These are phyloP conservation scores for Biston stratarius DNA, from an alignment of 2,888 invertebrate species.

Conservation along the genomic window DNA sequence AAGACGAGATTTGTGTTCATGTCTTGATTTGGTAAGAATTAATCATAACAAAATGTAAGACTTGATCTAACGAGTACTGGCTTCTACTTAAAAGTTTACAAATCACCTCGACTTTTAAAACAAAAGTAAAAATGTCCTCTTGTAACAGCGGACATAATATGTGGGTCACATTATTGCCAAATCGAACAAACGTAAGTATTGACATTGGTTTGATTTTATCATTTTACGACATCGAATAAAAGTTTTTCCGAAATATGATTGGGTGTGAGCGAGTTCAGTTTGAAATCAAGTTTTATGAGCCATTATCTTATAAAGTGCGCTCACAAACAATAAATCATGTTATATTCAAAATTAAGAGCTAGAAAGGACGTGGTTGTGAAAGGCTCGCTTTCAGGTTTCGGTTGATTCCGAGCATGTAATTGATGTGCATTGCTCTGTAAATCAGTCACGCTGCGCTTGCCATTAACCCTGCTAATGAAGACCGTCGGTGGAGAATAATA, in stretches of 20 bases:
- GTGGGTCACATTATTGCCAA: constrained; percentile 50
- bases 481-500: constrained; percentile 48
- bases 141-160: constrained; percentile 34
- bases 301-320: constrained; percentile 58
- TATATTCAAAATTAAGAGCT: constrained; percentile 63
- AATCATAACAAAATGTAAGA: too few species aligned
- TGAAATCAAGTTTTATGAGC: constrained; percentile 64
- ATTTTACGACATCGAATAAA: constrained; percentile 56
- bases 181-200: constrained; percentile 35
- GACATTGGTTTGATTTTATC: constrained; percentile 50
- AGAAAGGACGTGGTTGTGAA: constrained; percentile 71
- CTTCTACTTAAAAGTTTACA: neutral
- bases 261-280: constrained; percentile 53
- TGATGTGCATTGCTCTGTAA: constrained; percentile 62
- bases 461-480: constrained; percentile 54
- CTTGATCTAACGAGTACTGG: too few species aligned
- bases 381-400: constrained; percentile 64
- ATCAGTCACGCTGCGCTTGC: constrained; percentile 52
- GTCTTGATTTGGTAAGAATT: too few species aligned
- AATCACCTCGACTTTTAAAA: neutral
- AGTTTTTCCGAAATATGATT: constrained; percentile 57
- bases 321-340: constrained; percentile 59
- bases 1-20: neutral
- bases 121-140: neutral
- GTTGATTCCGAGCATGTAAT: constrained; percentile 60